phyloP scores from a whole-genome alignment of 1,140 invertebrate species.

The Caerostris extrusa region DNA sequence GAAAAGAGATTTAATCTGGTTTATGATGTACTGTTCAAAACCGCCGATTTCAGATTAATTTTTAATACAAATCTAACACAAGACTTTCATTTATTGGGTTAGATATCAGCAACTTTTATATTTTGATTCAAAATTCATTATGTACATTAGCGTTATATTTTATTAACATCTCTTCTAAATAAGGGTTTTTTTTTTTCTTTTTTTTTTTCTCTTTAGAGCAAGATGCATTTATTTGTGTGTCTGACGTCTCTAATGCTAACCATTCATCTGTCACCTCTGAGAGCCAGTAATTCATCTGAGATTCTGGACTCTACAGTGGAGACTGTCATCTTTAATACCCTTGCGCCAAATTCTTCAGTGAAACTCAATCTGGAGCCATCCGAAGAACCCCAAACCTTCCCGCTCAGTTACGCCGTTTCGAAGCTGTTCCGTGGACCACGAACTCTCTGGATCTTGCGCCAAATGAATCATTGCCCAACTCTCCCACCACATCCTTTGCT shows the following conservation, averaged over 20 bases:
- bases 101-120: neutral
- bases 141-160: neutral
- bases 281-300: neutral
- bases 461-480: neutral
- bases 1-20: no score
- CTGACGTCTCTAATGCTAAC: slow-evolving; percentile 9
- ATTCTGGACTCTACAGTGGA: neutral
- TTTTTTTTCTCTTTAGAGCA: neutral
- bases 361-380: neutral
- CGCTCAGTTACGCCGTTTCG: neutral
- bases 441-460: neutral
- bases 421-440: neutral
- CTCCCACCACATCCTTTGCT: neutral
- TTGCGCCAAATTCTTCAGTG: neutral
- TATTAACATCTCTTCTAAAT: neutral
- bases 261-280: neutral
- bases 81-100: no score
- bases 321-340: neutral
- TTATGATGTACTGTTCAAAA: no score
- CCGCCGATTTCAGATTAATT: no score
- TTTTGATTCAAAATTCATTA: neutral
- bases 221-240: slow-evolving; percentile 18
- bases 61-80: no score
- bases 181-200: neutral
- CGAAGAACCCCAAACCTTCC: neutral